Evolutionary conservation across 2,113 vertebrate genomes (phyloP).

Genomic region (Polypterus bichir): DNA sequence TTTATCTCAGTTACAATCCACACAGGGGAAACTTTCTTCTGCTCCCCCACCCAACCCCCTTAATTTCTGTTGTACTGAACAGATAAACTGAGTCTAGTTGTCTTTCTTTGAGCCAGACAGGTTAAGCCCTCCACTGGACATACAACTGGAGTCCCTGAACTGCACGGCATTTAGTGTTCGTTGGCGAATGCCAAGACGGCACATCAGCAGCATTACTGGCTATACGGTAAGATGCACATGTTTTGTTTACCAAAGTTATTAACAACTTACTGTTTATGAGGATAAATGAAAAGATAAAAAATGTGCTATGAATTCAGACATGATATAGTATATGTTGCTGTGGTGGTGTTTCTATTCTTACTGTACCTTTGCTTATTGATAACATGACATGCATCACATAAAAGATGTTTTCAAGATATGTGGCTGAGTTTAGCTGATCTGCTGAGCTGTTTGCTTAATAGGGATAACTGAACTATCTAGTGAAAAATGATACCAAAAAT

Average conservation of each 20-base stretch:
- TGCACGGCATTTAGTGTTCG: constrained; percentile 74
- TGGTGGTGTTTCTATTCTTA: neutral
- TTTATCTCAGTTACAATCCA: no score
- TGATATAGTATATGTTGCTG: no score
- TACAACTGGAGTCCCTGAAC: constrained; percentile 71
- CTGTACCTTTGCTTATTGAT: neutral
- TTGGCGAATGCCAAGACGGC: constrained; percentile 77
- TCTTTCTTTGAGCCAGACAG: constrained; percentile 53
- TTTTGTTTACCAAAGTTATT: no score
- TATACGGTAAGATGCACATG: constrained; percentile 59
- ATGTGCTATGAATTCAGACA: neutral
- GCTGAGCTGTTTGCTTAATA: no score
- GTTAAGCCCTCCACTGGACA: constrained; percentile 70
- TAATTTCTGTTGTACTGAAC: no score
- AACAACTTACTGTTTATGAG: no score
- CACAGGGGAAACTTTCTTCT: no score
- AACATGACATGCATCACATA: no score
- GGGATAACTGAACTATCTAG: no score
- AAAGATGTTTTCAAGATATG: neutral
- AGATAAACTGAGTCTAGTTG: constrained; percentile 13
- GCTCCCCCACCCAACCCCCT: no score
- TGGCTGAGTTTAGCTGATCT: no score
- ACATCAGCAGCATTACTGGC: constrained; percentile 57
- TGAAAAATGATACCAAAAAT: no score
- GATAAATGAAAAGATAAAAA: neutral